Evolutionary conservation across 2,888 invertebrate species (phyloP), one percentile per base, ranked within the genome.

Genomic region (Amphipyra berbera): DNA sequence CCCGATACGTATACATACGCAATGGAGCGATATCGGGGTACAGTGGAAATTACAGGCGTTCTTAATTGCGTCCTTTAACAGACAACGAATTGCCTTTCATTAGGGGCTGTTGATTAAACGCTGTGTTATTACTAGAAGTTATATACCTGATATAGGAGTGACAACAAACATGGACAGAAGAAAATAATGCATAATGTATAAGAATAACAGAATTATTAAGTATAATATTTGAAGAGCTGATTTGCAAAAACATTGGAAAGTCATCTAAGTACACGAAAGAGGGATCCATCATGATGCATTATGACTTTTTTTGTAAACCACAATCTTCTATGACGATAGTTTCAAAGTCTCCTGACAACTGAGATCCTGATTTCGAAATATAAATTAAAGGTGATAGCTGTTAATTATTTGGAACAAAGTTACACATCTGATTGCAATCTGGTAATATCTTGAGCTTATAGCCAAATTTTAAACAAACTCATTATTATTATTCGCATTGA

Each of bases 61-160:
- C 87, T 86, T 90, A 88, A 90, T 89, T 88, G 86, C 86, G 80
- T 81, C 86, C 87, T 87, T 87, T 88, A 83, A 83, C 86, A 79
- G 81, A 82, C 79, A 82, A 86, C 83, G 82, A 85, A 88, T 89
- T 84, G 87, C 84, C 84, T 88, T 87, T 87, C 88, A 90, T 90
- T 89, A 87, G 69, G 72, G 78, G 52, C 64, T 86, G 85, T 82
- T 89, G 85, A 89, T 89, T 89, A 87, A 86, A 84, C 72, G 76
- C 57, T 52, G 57, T 69, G 76, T 68, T 73, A 79, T 81, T 75
- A 78, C 76, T 53, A 71, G 70, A 68, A 58, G 61, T 41, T 65
- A 56, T 64, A 65, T 58, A 21, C 49, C 15, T 66, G 40, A 47
- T 53, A 44, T 15, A 21, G 13, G 15, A n/a, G 27, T 13, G 14